phyloP scores from a whole-genome alignment of 2,888 invertebrate species.

The Lordiphosa andalusiaca region DNA sequence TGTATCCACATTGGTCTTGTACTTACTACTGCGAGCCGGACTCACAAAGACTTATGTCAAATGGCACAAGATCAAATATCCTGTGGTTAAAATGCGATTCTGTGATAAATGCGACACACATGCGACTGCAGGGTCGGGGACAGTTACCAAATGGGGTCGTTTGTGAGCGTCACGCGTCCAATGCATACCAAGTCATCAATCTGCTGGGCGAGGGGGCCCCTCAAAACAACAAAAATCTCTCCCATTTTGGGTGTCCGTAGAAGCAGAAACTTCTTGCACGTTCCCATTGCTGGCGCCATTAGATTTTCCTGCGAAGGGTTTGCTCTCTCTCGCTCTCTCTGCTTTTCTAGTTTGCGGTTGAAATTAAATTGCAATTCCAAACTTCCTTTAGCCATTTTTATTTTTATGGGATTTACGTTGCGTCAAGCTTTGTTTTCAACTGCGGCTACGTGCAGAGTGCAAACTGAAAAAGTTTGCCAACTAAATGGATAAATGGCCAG shows the following conservation, averaged over 20 bases:
- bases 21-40: background rate
- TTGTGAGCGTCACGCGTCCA: conserved; percentile 10
- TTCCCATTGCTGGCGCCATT: conserved; percentile 39
- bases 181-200: conserved; percentile 45
- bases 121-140: background rate
- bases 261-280: conserved; percentile 34
- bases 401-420: conserved; percentile 63
- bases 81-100: conserved; percentile 73
- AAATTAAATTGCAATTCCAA: conserved; percentile 72
- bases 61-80: conserved; percentile 73
- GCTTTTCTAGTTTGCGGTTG: conserved; percentile 55
- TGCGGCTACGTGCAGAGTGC: conserved; percentile 61
- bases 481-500: conserved; percentile 48
- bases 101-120: conserved; percentile 68
- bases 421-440: conserved; percentile 48
- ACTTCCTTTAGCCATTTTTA: conserved; percentile 57
- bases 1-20: no score
- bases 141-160: conserved; percentile 34
- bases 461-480: conserved; percentile 12
- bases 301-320: conserved; percentile 24
- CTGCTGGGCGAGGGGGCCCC: conserved; percentile 6
- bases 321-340: conserved; percentile 16
- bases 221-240: background rate
- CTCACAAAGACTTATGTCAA: conserved; percentile 59
- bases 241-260: conserved; percentile 12